phyloP scores from a whole-genome alignment of 2,797 vertebrate genomes.

The Harpagifer antarcticus region DNA sequence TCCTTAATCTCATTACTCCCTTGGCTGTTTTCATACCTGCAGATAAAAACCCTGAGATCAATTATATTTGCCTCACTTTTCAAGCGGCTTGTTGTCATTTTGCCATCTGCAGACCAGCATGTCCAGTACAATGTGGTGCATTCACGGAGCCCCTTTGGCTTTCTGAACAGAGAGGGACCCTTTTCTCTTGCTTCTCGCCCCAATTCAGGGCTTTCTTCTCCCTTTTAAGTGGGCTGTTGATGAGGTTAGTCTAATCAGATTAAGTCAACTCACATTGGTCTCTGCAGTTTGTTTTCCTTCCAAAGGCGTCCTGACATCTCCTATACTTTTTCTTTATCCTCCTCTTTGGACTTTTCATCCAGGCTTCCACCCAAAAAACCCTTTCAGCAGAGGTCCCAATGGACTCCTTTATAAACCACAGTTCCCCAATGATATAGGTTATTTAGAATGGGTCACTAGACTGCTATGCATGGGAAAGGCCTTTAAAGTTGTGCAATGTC shows the following conservation, averaged over 20 bases:
- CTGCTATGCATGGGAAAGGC: constrained; percentile 85
- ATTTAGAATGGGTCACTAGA: constrained; percentile 93
- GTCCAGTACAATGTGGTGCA: constrained; percentile 87
- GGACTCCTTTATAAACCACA: constrained; percentile 88
- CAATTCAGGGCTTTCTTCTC: constrained; percentile 88
- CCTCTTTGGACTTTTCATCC: constrained; percentile 88
- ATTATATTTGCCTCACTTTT: constrained; percentile 87
- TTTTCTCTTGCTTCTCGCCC: constrained; percentile 81
- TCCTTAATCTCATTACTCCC: constrained; percentile 85
- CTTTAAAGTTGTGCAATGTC: constrained; percentile 90
- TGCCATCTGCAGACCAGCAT: constrained; percentile 92
- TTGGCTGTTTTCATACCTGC: constrained; percentile 86
- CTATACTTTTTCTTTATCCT: constrained; percentile 90
- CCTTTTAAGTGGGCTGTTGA: constrained; percentile 91
- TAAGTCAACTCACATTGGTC: constrained; percentile 94
- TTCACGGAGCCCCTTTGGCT: constrained; percentile 85
- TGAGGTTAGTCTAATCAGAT: constrained; percentile 98
- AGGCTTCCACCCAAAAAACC: constrained; percentile 80
- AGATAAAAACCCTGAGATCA: constrained; percentile 75
- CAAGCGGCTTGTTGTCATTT: constrained; percentile 89
- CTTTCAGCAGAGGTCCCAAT: constrained; percentile 88
- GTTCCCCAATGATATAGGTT: constrained; percentile 87
- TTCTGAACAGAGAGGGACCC: constrained; percentile 83
- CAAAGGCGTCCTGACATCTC: constrained; percentile 90
- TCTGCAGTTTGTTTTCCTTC: constrained; percentile 92